Base-by-base conservation (phyloP, 2,113 vertebrate genomes). In the Anseranas semipalmata region DNA sequence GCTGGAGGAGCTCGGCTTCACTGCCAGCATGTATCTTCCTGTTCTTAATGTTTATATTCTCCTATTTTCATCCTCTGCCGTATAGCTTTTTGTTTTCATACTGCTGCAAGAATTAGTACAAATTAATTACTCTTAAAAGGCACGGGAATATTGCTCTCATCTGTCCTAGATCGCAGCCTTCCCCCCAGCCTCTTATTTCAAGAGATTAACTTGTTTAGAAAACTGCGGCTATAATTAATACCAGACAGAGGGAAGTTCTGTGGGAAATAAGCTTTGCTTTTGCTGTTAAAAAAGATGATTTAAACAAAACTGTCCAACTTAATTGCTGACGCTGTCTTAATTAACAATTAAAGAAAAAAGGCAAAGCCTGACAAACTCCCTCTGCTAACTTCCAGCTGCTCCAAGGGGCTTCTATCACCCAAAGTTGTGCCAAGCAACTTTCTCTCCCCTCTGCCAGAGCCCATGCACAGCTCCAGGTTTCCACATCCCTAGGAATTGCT, bases 391-490 rank as follows among this genome's bases (percentile, higher is more conserved):
- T 65, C 73, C 48, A 78, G 58, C 43, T 85, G 46, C 66, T 78
- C 46, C 0, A 1, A 85, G 60, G 56, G 84, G 59, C 13, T 63
- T 71, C 87, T 62, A 50, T 22, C 12, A 10, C 48, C 12, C 22
- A 24, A 50, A 24, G 48, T 50, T 50, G 48, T 50, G 48, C 48
- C 48, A 50, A 50, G 48, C 22, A 12, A 50, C 48, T 50, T 50
- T 25, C 48, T 50, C 48, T 50, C 48, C 48, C 48, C 24, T 50
- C 48, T 50, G 48, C 27, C n/a, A 43, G 66, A 67, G 45, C 33
- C 48, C 0, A 0, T 1, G 0, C 1, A 1, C 0, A 0, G 52
- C 41, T 85, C 60, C 48, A 11, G 0, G 0, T 32, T 75, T 62
- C 62, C 50, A 80, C 24, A 79, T n/a, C 22, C 13, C 11, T 63